Base-by-base conservation (phyloP, 2,113 vertebrate species). In the Gasterosteus nipponicus region DNA sequence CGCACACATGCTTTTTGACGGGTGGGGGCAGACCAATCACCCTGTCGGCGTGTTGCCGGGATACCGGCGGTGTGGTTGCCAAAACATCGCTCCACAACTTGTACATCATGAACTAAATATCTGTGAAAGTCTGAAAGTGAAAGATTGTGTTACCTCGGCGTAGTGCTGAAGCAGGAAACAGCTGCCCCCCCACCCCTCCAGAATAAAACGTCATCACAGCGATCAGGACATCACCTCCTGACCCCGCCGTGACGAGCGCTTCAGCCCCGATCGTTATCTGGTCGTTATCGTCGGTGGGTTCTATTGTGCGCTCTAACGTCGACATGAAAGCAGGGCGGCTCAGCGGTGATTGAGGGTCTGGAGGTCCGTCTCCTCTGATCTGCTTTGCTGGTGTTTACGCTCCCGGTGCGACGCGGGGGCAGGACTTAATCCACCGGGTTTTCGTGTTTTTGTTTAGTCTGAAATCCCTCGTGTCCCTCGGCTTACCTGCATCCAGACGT, bases 41-140 rank as follows among this genome's bases (percentile, higher is more conserved):
- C 88, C 75, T 81, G 77, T 89, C 84, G 91, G 79, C 86, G 92
- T 82, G 92, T 94, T 93, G 90, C 94, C 72, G 69, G 14, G 74
- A 93, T 86, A 93, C 93, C 86, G 83, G 91, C 84, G 90, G 91
- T 95, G 92, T 82, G 33, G 95, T 93, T 44, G 94, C 87, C 94
- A 94, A 94, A 95, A 96, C 94, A 94, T 89, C 93, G 92, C 91
- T 94, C 95, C 93, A 94, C 92, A 90, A 89, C 95, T 96, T 98
- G 92, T 98, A 98, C 96, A 96, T 98, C 97, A 99, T 97, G 92
- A 91, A 91, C 94, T 96, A 95, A 29, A 29, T 97, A 97, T 97
- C 97, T 98, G 95, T 96, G 93, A 97, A 92, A 95, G 95, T 95
- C 96, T 93, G 94, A 95, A 96, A 90, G 91, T 88, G 93, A 94